Evolutionary conservation across 2,888 invertebrate species (phyloP), one percentile per base, ranked within the genome.

Genomic region (Machimus atricapillus): DNA sequence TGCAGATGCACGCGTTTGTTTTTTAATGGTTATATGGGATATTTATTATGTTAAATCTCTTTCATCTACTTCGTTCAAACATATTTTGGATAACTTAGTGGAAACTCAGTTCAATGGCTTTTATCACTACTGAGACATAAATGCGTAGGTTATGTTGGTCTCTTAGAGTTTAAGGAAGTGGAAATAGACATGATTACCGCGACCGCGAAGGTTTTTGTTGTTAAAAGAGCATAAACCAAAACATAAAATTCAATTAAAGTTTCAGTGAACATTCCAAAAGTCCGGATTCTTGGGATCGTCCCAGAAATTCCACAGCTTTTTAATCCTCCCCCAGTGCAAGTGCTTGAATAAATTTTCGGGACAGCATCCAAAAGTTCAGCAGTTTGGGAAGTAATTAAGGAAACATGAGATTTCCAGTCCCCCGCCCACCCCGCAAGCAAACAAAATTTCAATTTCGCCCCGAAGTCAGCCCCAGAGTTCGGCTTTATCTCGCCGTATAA

Each of bases 381-480:
- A 83, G 37, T 66, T 83, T 66, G 66, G 37, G 83, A 83, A 58
- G 40, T 40, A 58, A 66, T 23, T 66, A 58, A 31, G 34, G 73
- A 83, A 66, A 40, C 66, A 66, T 73, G 40, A 83, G 83, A 83
- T 83, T 83, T 83, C 40, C 58, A 58, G 82, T 52, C 58, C 56
- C 58, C 56, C 23, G 34, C 23, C 56, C 56, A 23, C n/a, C 19
- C 66, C 43, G 40, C 34, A 40, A 66, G 40, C 23, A 58, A 83
- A 83, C 83, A 66, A 66, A 83, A 83, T 83, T 83, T 83, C 83
- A 83, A 83, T 83, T 83, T 83, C 19, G 52, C 43, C 73, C 58
- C 34, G 9, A 4, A 46, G 43, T 8, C n/a, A 52, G 37, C 31
- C n/a, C 31, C 31, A 73, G n/a, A 83, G 73, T 83, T 76, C 23